Conservation (phyloP, 2,797 vertebrate species). For the Neomorphus geoffroyi region DNA sequence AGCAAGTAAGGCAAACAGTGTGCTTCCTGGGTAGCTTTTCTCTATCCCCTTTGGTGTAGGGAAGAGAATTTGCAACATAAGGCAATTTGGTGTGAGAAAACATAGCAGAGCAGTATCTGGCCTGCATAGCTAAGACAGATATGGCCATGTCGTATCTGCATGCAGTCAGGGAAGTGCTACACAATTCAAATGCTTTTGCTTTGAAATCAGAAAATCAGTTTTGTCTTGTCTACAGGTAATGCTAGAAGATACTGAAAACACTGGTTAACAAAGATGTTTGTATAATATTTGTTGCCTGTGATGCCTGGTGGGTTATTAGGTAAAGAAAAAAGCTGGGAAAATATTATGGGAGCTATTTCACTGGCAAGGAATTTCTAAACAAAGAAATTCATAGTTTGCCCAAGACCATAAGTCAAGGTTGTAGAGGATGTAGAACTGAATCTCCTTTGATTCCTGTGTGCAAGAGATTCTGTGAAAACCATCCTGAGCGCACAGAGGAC, state of each 20-base stretch:
- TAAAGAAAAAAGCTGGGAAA: neutral
- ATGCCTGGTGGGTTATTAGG: neutral
- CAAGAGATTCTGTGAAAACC: neutral
- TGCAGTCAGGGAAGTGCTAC: neutral
- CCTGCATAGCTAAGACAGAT: no score
- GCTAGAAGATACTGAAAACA: neutral
- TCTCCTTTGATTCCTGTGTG: neutral
- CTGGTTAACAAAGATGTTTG: neutral
- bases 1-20: neutral
- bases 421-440: neutral
- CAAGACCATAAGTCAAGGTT: neutral
- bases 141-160: no score
- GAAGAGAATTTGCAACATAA: neutral
- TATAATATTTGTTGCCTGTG: neutral
- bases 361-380: neutral
- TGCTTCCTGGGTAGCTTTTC: neutral
- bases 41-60: neutral
- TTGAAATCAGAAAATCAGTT: neutral
- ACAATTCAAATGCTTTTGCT: neutral
- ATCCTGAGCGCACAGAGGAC: neutral
- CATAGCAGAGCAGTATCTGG: neutral
- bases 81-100: neutral
- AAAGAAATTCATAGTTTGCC: neutral
- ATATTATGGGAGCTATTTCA: neutral
- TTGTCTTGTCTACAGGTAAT: neutral